These are phyloP conservation scores for Poicephalus meyeri DNA, from an alignment of 2,113 vertebrate species.

Conservation along the genomic window DNA sequence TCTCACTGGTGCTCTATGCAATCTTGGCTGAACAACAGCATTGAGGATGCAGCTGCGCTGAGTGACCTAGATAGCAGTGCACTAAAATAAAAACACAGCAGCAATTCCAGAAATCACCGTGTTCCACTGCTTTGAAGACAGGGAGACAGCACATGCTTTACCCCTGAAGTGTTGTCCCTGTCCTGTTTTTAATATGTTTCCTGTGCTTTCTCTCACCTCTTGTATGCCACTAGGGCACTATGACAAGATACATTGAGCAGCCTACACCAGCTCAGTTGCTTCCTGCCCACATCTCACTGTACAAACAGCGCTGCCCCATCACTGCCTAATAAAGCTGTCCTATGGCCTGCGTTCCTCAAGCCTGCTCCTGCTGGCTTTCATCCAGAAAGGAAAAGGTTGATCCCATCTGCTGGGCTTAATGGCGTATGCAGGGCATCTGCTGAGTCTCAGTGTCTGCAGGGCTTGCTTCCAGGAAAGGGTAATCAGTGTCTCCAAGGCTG, in stretches of 20 bases:
- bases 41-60: neutral
- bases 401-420: neutral
- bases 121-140: neutral
- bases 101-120: neutral
- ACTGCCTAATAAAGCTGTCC: neutral
- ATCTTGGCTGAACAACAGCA: rapidly evolving
- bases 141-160: neutral
- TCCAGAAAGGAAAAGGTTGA: neutral
- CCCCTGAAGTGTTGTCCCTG: neutral
- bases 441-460: neutral
- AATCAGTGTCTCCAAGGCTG: neutral
- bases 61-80: neutral
- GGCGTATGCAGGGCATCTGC: neutral
- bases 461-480: neutral
- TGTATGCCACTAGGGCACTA: neutral
- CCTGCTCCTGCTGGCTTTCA: neutral
- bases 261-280: neutral
- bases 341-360: neutral
- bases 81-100: neutral
- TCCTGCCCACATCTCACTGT: neutral
- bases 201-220: neutral
- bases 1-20: neutral
- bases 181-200: neutral
- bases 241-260: neutral
- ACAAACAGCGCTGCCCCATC: neutral